These are phyloP conservation scores for Stenotaenia linearis DNA, from an alignment of 2,888 invertebrate species.

Conservation along the genomic window DNA sequence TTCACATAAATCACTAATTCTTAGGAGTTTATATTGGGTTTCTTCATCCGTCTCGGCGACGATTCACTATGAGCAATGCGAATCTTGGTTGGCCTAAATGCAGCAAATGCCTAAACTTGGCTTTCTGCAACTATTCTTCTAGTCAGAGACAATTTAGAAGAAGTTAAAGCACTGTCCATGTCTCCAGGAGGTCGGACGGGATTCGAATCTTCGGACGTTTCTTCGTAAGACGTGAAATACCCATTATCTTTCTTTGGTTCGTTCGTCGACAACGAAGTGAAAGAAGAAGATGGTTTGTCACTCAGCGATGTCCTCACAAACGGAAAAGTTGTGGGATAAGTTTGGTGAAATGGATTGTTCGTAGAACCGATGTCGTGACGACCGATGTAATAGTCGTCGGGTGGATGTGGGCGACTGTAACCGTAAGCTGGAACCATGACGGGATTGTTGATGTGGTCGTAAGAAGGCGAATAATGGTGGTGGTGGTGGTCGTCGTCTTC, in stretches of 20 bases:
- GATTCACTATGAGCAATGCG: too few species aligned
- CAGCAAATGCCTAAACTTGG: constrained; percentile 32
- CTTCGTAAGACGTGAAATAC: constrained; percentile 33
- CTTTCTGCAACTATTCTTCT: constrained; percentile 36
- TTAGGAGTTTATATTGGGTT: too few species aligned
- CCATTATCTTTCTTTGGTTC: constrained; percentile 30
- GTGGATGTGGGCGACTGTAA: not conserved
- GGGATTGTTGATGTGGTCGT: not conserved
- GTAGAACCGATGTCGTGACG: not conserved
- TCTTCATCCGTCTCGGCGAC: too few species aligned
- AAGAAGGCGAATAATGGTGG: not conserved
- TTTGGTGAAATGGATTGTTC: not conserved
- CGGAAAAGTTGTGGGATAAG: not conserved
- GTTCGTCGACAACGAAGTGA: constrained; percentile 26
- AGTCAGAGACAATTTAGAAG: constrained; percentile 29
- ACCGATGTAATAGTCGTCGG: not conserved
- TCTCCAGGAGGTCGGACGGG: not conserved
- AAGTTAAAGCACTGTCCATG: not conserved
- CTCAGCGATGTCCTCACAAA: constrained; percentile 17
- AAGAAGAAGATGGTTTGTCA: constrained; percentile 32
- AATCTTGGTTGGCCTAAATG: not conserved
- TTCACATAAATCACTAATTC: too few species aligned
- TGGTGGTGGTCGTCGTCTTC: not conserved
- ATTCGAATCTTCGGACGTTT: constrained; percentile 30
- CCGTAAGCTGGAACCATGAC: not conserved